Conservation (phyloP, 2,888 invertebrate genomes). For the Serrognathus titanus region DNA sequence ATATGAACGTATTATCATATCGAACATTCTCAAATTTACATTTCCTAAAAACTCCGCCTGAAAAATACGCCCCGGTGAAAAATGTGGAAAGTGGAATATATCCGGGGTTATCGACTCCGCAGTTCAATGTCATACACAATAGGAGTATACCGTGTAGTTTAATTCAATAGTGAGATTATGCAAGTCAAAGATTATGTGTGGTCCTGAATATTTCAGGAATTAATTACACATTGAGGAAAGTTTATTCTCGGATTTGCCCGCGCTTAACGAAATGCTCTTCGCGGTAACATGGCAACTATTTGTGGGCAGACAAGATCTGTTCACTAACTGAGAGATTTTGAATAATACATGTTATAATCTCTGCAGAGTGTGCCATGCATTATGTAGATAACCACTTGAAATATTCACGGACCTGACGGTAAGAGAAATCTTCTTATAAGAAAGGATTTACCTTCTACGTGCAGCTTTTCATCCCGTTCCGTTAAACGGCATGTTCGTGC, state of each 20-base stretch:
- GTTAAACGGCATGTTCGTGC: slow-evolving; percentile 8
- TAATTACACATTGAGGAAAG: too few species aligned
- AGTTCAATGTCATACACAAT: neutral
- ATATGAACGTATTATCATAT: slow-evolving; percentile 24
- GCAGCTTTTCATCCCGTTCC: neutral
- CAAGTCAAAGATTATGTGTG: too few species aligned
- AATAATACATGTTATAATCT: slow-evolving; percentile 38
- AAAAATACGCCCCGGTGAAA: slow-evolving; percentile 6
- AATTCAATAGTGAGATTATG: too few species aligned
- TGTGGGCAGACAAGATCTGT: slow-evolving; percentile 23
- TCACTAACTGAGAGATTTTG: slow-evolving; percentile 26
- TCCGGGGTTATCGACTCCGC: neutral
- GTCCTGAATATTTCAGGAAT: too few species aligned
- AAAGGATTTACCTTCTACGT: slow-evolving; percentile 4
- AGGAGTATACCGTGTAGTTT: neutral
- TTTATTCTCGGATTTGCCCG: too few species aligned
- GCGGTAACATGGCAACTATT: slow-evolving; percentile 19
- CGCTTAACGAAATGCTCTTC: too few species aligned
- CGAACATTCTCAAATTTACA: slow-evolving; percentile 21
- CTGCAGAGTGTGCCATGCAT: slow-evolving; percentile 31
- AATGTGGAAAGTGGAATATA: slow-evolving; percentile 8
- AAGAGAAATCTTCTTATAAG: slow-evolving; percentile 7
- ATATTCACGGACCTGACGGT: slow-evolving; percentile 24
- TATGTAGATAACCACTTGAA: slow-evolving; percentile 32
- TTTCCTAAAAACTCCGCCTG: slow-evolving; percentile 18